These are phyloP conservation scores for Hymenopus coronatus DNA, from an alignment of 2,888 invertebrate genomes.

Conservation along the genomic window DNA sequence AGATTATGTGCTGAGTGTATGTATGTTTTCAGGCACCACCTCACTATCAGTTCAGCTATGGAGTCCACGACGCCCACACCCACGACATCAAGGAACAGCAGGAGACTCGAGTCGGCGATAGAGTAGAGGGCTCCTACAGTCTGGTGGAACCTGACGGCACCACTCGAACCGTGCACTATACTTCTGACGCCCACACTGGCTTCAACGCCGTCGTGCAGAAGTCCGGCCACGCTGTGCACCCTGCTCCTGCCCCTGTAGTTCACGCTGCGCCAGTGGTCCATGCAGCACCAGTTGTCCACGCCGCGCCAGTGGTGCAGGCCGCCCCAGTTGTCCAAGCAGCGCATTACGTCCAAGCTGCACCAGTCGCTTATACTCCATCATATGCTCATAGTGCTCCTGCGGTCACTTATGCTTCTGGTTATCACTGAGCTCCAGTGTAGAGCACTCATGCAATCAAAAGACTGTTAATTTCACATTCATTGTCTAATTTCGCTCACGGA, in stretches of 20 bases:
- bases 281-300: no score
- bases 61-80: neutral
- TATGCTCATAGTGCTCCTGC: neutral
- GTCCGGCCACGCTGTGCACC: slow-evolving; percentile 61
- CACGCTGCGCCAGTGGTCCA: no score
- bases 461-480: neutral
- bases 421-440: neutral
- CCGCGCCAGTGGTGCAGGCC: neutral
- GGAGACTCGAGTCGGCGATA: neutral
- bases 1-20: no score
- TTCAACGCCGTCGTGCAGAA: slow-evolving; percentile 53
- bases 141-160: slow-evolving; percentile 11
- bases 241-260: slow-evolving; percentile 42
- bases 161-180: slow-evolving; percentile 55
- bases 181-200: slow-evolving; percentile 51
- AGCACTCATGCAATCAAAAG: neutral
- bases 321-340: no score
- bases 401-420: neutral
- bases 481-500: neutral
- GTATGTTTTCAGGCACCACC: neutral
- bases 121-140: neutral
- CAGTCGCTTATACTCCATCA: neutral
- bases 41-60: neutral
- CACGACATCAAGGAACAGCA: neutral
- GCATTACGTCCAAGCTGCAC: neutral